phyloP scores from a whole-genome alignment of 2,888 invertebrate genomes.

The Fragum whitleyi region DNA sequence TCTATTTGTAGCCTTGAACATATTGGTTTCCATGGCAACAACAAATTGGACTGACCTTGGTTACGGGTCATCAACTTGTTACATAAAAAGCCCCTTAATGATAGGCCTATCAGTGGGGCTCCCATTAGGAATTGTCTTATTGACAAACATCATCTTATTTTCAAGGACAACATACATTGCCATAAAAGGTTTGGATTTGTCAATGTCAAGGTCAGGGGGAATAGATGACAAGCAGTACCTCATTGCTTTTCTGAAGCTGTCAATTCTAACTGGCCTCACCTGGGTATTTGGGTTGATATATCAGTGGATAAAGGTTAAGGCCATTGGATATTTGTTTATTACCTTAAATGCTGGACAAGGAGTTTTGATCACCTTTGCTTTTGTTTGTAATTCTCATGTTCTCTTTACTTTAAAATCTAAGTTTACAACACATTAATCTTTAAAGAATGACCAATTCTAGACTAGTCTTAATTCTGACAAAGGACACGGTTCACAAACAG shows the following conservation, averaged over 20 bases:
- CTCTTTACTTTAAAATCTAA: neutral
- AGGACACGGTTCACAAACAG: too few species aligned
- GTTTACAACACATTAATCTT: neutral
- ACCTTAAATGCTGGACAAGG: constrained; percentile 5
- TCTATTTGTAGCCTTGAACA: neutral
- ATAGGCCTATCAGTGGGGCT: constrained; percentile 9
- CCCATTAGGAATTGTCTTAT: neutral
- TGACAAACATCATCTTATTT: neutral
- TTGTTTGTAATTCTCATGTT: neutral
- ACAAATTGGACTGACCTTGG: constrained; percentile 7
- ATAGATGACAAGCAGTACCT: constrained; percentile 9
- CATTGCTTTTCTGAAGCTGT: constrained; percentile 4
- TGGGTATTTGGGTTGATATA: constrained; percentile 9
- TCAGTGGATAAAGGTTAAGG: constrained; percentile 19
- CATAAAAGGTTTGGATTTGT: constrained; percentile 9
- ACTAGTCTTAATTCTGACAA: too few species aligned
- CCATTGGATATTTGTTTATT: constrained; percentile 13
- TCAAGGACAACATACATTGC: neutral
- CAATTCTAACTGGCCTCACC: constrained; percentile 1
- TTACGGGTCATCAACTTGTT: constrained; percentile 2
- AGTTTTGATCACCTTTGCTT: neutral
- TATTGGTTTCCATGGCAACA: constrained; percentile 16
- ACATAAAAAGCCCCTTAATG: constrained; percentile 1
- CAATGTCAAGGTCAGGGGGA: constrained; percentile 12
- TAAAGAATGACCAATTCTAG: too few species aligned